Conservation (phyloP, 92 coral and sea anemone genomes). For the Isaurus tuberculatus region DNA sequence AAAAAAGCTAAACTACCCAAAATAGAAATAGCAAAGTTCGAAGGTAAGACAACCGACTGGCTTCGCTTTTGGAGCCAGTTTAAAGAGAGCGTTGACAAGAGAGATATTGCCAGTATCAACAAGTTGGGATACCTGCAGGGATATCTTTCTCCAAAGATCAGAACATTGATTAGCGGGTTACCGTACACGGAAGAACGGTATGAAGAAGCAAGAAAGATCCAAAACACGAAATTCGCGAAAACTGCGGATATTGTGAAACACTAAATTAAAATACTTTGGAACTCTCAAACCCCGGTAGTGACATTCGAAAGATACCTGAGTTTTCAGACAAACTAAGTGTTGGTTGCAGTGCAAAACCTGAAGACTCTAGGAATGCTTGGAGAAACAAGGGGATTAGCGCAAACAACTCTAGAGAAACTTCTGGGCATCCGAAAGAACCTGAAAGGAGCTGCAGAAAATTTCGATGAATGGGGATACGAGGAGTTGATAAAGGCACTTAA, state of each 20-base stretch:
- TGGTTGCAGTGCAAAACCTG: not conserved
- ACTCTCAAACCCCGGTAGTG: slow-evolving; percentile 17
- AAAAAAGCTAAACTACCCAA: not conserved
- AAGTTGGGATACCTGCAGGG: slow-evolving; percentile 7
- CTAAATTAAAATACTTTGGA: not conserved
- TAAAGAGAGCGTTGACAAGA: slow-evolving; percentile 12
- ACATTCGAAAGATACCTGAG: slow-evolving; percentile 1
- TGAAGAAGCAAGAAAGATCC: slow-evolving; percentile 49
- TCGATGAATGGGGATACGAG: slow-evolving; percentile 5
- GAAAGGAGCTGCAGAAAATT: not conserved
- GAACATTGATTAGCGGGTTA: not conserved
- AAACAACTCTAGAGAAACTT: slow-evolving; percentile 16
- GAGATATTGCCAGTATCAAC: not conserved
- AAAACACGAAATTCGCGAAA: slow-evolving; percentile 31
- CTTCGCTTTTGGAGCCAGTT: slow-evolving; percentile 17
- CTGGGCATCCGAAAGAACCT: not conserved
- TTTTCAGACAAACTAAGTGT: not conserved
- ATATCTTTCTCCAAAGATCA: not conserved
- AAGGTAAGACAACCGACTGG: slow-evolving; percentile 29
- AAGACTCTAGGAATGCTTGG: not conserved
- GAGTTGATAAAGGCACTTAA: not conserved
- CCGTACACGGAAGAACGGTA: slow-evolving; percentile 63
- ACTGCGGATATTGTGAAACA: not conserved
- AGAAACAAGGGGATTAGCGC: slow-evolving; percentile 1
- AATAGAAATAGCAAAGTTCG: slow-evolving; percentile 17